Evolutionary conservation across 37 sponge, comb jelly and placozoan species (phyloP), one percentile per base, ranked within the genome.

Genomic region (Halichondria panicea): DNA sequence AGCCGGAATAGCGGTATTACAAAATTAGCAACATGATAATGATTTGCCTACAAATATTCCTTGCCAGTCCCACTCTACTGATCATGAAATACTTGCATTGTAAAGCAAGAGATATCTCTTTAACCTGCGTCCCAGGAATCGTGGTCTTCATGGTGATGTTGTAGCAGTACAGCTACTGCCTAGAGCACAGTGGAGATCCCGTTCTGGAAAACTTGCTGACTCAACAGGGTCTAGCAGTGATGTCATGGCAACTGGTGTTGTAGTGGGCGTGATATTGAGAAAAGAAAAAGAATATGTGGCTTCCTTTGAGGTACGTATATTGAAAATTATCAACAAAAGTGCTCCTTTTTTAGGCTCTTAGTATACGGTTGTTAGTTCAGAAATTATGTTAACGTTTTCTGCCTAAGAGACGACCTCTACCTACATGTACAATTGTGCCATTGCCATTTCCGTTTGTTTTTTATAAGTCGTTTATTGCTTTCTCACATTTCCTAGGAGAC

Each of bases 71-170:
- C n/a, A n/a, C n/a, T n/a, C n/a, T n/a, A n/a, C n/a, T n/a, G n/a
- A n/a, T n/a, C n/a, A n/a, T n/a, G n/a, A n/a, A n/a, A n/a, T n/a
- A 48, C 13, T 48, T 48, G 50, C 9, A 48, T 48, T 9, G 50
- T 9, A 48, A 48, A 38, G 24, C 15, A 54, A 25, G 2, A 57
- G 33, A 64, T 34, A 22, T n/a, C 7, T 21, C 5, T 21, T 68
- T 13, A 22, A 22, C 4, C 25, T 21, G 15, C 24, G 30, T 0
- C 19, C 40, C 40, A 90, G 91, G 65, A 91, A 91, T 57, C 63
- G 92, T 40, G 84, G 84, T 35, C 78, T 91, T 37, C 89, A 87
- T 56, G 78, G 84, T 68, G 92, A 91, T 55, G 22, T 66, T 33
- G 92, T 91, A 15, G 89, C 70, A 24, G 84, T 91, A 19, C 27